Percentiles rank a stretch among this genome's conserved stretches.
These are phyloP conservation scores for Danaus melanippus DNA, from an alignment of 1,140 invertebrate species.

Conservation along the genomic window DNA sequence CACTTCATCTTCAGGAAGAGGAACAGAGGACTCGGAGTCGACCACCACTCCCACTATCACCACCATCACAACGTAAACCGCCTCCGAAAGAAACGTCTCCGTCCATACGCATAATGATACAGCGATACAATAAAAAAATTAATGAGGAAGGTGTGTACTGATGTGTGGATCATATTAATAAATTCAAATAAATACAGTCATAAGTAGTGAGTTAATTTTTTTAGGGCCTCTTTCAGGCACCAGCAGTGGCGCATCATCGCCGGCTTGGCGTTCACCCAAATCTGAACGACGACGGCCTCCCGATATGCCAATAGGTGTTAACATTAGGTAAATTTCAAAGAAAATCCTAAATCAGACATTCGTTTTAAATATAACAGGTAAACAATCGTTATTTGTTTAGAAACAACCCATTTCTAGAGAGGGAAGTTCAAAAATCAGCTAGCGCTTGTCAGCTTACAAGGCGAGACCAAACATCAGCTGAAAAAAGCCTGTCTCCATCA, in stretches of 20 bases:
- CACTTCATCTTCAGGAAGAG: slow-evolving; percentile 53
- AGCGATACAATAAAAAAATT: slow-evolving; percentile 75
- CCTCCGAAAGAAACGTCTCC: slow-evolving; percentile 76
- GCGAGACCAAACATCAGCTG: slow-evolving; percentile 45
- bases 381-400: slow-evolving; percentile 27
- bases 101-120: slow-evolving; percentile 78
- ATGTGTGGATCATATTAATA: too few relatives aligned
- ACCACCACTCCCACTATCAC: slow-evolving; percentile 73
- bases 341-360: background rate
- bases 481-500: slow-evolving; percentile 43
- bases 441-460: slow-evolving; percentile 69
- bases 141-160: slow-evolving; percentile 61
- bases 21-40: slow-evolving; percentile 47
- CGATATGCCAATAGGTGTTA: slow-evolving; percentile 73
- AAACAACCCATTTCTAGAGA: slow-evolving; percentile 69
- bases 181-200: background rate
- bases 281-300: slow-evolving; percentile 71
- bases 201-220: background rate
- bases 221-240: slow-evolving; percentile 59
- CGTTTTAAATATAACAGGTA: background rate
- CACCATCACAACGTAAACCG: slow-evolving; percentile 70
- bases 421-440: slow-evolving; percentile 74
- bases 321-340: slow-evolving; percentile 47
- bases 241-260: slow-evolving; percentile 74
- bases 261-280: slow-evolving; percentile 75